Evolutionary conservation across 1,140 invertebrate species (phyloP).

Genomic region (Chironomus striatipennis): DNA sequence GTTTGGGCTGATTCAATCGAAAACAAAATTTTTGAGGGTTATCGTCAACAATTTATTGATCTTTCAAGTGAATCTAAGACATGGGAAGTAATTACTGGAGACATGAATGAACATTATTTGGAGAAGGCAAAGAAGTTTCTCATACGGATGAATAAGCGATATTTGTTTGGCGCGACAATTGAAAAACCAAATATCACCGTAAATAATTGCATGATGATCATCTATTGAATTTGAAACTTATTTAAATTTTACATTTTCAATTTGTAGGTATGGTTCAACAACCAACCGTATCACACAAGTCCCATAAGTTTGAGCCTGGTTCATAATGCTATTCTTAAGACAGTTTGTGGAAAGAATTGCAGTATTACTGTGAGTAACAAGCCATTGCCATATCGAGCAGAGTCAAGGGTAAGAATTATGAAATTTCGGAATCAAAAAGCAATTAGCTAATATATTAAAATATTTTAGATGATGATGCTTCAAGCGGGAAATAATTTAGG

Average conservation of each 20-base stretch:
- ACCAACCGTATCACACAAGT: conserved; percentile 55
- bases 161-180: conserved; percentile 43
- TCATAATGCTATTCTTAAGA: conserved; percentile 47
- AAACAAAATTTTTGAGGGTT: background rate
- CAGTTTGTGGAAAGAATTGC: conserved; percentile 33
- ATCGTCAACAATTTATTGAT: background rate
- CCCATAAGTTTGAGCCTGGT: conserved; percentile 49
- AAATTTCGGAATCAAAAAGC: conserved; percentile 26
- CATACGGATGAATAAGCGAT: conserved; percentile 38
- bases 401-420: conserved; percentile 33
- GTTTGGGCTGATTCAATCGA: background rate
- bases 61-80: background rate
- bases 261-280: conserved; percentile 45
- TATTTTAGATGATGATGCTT: conserved; percentile 41
- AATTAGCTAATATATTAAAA: conserved; percentile 27
- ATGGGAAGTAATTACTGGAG: conserved; percentile 35
- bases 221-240: background rate
- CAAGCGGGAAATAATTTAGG: conserved; percentile 42
- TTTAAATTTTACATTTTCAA: background rate
- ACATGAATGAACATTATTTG: conserved; percentile 40
- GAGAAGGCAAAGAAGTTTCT: conserved; percentile 34
- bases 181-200: conserved; percentile 33
- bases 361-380: conserved; percentile 53
- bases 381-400: conserved; percentile 48
- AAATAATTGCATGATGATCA: background rate